These are phyloP conservation scores for Tenthredo notha DNA, from an alignment of 2,888 invertebrate species.

Conservation along the genomic window DNA sequence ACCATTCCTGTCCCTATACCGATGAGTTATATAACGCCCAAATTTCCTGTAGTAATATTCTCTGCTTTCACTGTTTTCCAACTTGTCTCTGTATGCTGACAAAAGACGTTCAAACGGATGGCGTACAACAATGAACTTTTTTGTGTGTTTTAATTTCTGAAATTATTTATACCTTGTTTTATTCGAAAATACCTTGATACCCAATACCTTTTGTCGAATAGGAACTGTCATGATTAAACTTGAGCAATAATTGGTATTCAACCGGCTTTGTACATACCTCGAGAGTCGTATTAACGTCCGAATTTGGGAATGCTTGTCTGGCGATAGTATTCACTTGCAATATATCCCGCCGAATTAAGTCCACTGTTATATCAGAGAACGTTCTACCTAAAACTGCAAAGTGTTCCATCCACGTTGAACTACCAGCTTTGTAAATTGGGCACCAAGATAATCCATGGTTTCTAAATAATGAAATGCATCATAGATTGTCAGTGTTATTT, in stretches of 20 bases:
- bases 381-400: constrained; percentile 69
- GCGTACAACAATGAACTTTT: constrained; percentile 77
- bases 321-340: constrained; percentile 70
- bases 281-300: constrained; percentile 60
- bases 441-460: constrained; percentile 73
- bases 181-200: not conserved
- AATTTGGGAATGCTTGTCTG: constrained; percentile 67
- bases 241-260: not conserved
- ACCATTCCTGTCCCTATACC: constrained; percentile 64
- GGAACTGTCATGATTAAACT: not conserved
- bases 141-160: constrained; percentile 65
- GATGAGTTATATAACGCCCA: constrained; percentile 71
- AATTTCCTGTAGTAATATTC: constrained; percentile 74
- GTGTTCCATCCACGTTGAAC: constrained; percentile 73
- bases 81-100: constrained; percentile 80
- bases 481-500: not conserved
- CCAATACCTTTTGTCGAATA: no score
- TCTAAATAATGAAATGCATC: constrained; percentile 56
- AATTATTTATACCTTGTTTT: constrained; percentile 49
- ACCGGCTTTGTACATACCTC: constrained; percentile 59
- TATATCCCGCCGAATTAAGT: constrained; percentile 62
- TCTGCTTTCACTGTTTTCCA: constrained; percentile 72
- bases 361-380: constrained; percentile 62
- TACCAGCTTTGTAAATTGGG: constrained; percentile 74
- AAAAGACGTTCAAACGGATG: constrained; percentile 80